phyloP scores from a whole-genome alignment of 2,797 vertebrate species.

The Danio jaintianensis region DNA sequence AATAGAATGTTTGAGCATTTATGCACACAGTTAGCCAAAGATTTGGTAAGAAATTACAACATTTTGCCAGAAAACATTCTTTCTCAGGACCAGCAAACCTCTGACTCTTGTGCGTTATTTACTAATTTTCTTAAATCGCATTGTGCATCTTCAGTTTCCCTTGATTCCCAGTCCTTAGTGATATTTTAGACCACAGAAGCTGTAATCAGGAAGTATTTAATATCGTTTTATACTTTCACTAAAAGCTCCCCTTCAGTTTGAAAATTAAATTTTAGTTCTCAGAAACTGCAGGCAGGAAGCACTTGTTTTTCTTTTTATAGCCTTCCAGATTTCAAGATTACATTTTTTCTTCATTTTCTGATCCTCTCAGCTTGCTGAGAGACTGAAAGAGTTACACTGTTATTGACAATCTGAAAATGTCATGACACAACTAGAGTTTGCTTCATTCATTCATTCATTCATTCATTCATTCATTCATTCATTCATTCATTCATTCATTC shows the following conservation, averaged over 20 bases:
- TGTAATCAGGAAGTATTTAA: conserved; percentile 19
- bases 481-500: too few relatives aligned
- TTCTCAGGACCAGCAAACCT: neutral
- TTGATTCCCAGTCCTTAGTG: conserved; percentile 1
- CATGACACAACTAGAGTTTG: neutral
- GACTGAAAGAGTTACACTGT: neutral
- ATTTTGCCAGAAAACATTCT: neutral
- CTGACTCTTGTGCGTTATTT: neutral
- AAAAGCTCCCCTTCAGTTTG: conserved; percentile 5
- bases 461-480: too few relatives aligned
- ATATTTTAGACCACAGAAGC: conserved; percentile 5
- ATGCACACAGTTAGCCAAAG: neutral
- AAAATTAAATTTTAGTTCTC: conserved; percentile 10
- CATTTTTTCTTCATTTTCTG: neutral
- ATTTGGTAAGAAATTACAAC: neutral
- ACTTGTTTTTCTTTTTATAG: conserved; percentile 27
- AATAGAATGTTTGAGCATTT: neutral
- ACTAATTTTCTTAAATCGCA: neutral
- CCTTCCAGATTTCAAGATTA: neutral
- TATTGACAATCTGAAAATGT: neutral
- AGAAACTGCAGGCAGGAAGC: conserved; percentile 21
- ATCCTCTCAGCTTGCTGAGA: neutral
- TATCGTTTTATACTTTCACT: conserved; percentile 23
- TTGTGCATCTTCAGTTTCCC: neutral
- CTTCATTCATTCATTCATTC: too few relatives aligned